Evolutionary conservation across 2,113 vertebrate species (phyloP), one percentile per base, ranked within the genome.

Genomic region (Tenrec ecaudatus): DNA sequence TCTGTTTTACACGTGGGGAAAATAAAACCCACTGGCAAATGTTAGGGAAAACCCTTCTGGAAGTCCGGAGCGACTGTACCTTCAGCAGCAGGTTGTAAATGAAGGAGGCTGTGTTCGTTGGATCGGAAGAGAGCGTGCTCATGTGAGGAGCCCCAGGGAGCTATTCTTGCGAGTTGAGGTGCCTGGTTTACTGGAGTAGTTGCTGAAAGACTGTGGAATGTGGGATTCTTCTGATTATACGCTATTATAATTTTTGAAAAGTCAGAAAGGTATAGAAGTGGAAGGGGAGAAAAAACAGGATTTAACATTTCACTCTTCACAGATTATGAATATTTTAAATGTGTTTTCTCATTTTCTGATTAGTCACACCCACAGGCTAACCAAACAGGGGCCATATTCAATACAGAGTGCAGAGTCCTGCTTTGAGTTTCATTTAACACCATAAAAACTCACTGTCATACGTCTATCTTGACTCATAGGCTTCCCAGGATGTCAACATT

Each of bases 1-100:
- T 94, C 90, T 95, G 90, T 91, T 60, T 93, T 57, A 81, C 93
- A 77, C 90, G 90, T 95, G 95, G 90, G 93, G 57, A 89, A 97
- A 95, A 96, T 95, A 95, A 96, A 97, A 96, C 73, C 79, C 77
- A 69, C 73, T 77, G 88, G 93, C 89, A 92, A 90, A 90, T 88
- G 92, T 86, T 89, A 43, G 90, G 76, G 79, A 94, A 95, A 85
- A 82, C 8, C 4, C 92, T 91, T 66, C 20, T 73, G 47, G 92
- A 96, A 84, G 79, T 22, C 81, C 53, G 40, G 31, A 95, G 57
- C 83, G 87, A 83, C 64, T 95, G 96, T 88, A 86, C 10, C 25
- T 95, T 77, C 20, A 66, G 84, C 84, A 82, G 94, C 38, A 94
- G 95, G 27, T 43, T 77, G 5, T 95, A 92, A 96, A 91, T 64